Conservation (phyloP, 2,113 vertebrate genomes). For the Myxocyprinus asiaticus region DNA sequence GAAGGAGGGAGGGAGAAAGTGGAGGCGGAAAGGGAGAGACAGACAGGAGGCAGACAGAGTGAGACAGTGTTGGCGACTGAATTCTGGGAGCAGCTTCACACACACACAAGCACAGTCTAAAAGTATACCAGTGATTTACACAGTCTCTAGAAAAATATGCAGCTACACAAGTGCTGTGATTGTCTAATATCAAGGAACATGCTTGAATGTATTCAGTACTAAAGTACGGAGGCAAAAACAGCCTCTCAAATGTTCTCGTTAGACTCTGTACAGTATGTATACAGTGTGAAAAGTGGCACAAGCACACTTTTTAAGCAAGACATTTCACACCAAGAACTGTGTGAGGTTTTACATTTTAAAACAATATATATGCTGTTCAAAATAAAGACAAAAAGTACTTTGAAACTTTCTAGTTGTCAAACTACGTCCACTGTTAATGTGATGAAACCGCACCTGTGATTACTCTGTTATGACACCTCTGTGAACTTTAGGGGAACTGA, state of each 20-base stretch:
- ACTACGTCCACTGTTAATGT: no score
- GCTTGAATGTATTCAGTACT: slow-evolving; percentile 19
- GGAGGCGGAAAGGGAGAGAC: slow-evolving; percentile 39
- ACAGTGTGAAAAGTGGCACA: neutral
- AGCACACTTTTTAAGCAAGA: no score
- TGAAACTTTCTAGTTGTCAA: no score
- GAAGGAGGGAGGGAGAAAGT: slow-evolving; percentile 7
- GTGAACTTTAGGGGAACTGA: no score
- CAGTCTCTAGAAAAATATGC: slow-evolving; percentile 9
- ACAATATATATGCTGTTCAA: no score
- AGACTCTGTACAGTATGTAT: neutral
- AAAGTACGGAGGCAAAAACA: neutral
- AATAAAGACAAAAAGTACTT: no score
- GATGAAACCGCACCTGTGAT: no score
- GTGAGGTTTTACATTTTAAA: no score
- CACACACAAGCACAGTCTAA: slow-evolving; percentile 3
- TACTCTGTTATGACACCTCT: no score
- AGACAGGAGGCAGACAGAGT: slow-evolving; percentile 40
- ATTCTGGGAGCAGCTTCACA: slow-evolving; percentile 20
- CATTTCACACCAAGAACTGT: no score
- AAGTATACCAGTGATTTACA: slow-evolving; percentile 26
- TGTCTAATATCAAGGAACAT: slow-evolving; percentile 2
- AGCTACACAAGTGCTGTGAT: slow-evolving; percentile 1
- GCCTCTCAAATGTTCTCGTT: neutral
- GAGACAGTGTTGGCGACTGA: slow-evolving; percentile 39